Base-by-base conservation (phyloP, 2,888 invertebrate genomes). In the Agriopis aurantiaria region DNA sequence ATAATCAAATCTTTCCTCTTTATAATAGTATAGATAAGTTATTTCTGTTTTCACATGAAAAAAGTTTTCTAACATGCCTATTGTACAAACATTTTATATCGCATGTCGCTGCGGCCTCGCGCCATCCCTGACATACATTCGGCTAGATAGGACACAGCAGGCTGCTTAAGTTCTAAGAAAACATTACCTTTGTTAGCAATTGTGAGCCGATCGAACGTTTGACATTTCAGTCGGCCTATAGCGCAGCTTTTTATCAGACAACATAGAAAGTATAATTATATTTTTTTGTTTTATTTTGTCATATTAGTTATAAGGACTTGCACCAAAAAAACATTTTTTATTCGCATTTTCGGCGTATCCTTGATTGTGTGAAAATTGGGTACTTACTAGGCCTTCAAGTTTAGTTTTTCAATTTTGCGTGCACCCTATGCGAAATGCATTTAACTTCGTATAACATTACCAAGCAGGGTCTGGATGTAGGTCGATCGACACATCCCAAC, bases 51-150 rank as follows among this genome's bases (percentile, higher is more conserved):
- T 59, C 53, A 58, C 58, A 65, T 49, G 60, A 53, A 71, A 72
- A 62, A 60, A 64, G 49, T 64, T 43, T 8, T 57, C 52, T 64
- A 57, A 65, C 62, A 56, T 60, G 62, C 59, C 14, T 65, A 52
- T 53, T 64, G 43, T 68, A 68, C 65, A 68, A 65, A 65, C 64
- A 53, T 45, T 49, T 40, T 14, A 43, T 65, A 17, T 65, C 57
- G 69, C 69, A 65, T 65, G 65, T 55, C 46, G 7, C 51, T 8
- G 9, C 51, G 72, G 49, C 72, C 72, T 73, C 58, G 71, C 33
- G 45, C 57, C 53, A 63, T 68, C 74, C 72, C 67, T 74, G 74
- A 69, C 74, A 72, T 40, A 72, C 57, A 67, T 74, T 45, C 10
- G 3, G 48, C n/a, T 62, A 61, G 65, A 60, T 23, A 65, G 49